phyloP scores from a whole-genome alignment of 2,888 invertebrate species.

The Ormyrus nitidulus region DNA sequence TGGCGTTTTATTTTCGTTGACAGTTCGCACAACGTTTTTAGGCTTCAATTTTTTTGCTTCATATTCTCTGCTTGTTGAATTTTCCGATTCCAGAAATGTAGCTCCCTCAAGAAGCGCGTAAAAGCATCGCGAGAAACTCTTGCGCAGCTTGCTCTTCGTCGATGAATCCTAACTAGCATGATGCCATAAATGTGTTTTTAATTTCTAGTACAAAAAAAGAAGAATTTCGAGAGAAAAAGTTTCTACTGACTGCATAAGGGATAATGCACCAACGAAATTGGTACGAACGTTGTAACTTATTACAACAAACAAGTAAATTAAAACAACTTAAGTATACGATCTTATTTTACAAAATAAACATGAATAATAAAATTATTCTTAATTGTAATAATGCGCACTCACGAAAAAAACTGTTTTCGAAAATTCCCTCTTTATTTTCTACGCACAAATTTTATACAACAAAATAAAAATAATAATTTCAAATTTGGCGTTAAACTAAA shows the following conservation, averaged over 20 bases:
- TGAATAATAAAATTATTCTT: slow-evolving; percentile 21
- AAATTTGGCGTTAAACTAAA: neutral
- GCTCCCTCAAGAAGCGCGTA: slow-evolving; percentile 54
- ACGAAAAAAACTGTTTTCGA: slow-evolving; percentile 15
- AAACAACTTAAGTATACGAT: slow-evolving; percentile 31
- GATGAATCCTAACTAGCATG: neutral
- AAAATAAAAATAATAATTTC: too few relatives aligned
- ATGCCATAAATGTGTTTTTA: slow-evolving; percentile 8
- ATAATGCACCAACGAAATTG: slow-evolving; percentile 33
- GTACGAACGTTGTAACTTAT: slow-evolving; percentile 9
- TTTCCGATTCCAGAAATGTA: slow-evolving; percentile 42
- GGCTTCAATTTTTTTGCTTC: too few relatives aligned
- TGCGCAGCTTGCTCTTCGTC: slow-evolving; percentile 34
- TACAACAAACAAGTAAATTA: slow-evolving; percentile 25
- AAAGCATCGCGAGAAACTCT: slow-evolving; percentile 54
- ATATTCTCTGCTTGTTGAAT: neutral
- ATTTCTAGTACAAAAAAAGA: neutral
- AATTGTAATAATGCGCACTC: neutral
- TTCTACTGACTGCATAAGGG: slow-evolving; percentile 21
- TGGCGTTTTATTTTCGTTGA: too few relatives aligned
- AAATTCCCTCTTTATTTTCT: slow-evolving; percentile 11
- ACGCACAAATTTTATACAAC: neutral
- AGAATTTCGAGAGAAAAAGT: neutral
- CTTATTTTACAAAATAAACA: slow-evolving; percentile 7
- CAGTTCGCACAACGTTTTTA: too few relatives aligned